Percentiles rank a stretch among this genome's conserved stretches.
phyloP scores from a whole-genome alignment of 2,888 invertebrate genomes.

The Ochlodes sylvanus region DNA sequence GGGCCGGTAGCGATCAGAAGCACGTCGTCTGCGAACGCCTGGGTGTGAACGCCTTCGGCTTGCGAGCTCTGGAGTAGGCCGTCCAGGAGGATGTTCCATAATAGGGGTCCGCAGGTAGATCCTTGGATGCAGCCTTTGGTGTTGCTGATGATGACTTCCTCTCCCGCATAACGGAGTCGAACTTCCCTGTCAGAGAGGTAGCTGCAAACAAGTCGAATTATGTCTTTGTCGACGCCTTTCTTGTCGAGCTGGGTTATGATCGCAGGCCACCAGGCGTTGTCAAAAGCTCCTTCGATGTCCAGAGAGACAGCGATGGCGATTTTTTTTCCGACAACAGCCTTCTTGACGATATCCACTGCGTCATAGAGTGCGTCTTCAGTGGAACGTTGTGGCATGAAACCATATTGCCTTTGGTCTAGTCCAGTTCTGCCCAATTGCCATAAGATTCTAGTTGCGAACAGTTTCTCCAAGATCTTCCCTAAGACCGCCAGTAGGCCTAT shows the following conservation, averaged over 20 bases:
- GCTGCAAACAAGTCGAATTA: conserved; percentile 23
- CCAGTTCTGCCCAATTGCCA: conserved; percentile 23
- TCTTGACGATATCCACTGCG: conserved; percentile 13
- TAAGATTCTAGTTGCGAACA: conserved; percentile 30
- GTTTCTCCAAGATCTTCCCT: conserved; percentile 41
- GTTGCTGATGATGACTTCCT: conserved; percentile 13
- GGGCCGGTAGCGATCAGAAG: conserved; percentile 25
- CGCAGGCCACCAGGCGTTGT: conserved; percentile 43
- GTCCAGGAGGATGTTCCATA: conserved; percentile 44
- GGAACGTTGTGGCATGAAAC: conserved; percentile 40
- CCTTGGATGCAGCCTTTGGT: conserved; percentile 43
- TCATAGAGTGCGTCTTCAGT: conserved; percentile 41
- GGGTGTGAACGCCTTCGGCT: background rate
- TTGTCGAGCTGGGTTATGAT: conserved; percentile 3
- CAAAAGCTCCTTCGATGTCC: conserved; percentile 45
- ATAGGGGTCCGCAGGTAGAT: conserved; percentile 38
- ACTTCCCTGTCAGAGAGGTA: conserved; percentile 37
- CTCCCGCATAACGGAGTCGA: conserved; percentile 35
- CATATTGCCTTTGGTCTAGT: conserved; percentile 38
- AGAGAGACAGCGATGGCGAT: conserved; percentile 35
- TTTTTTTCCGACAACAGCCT: conserved; percentile 14
- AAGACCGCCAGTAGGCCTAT: conserved; percentile 40
- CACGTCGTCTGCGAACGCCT: conserved; percentile 46
- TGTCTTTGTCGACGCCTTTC: background rate
- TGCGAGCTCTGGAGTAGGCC: conserved; percentile 23